Base-by-base conservation (phyloP, 2,888 invertebrate genomes). In the Lydus trimaculatus region DNA sequence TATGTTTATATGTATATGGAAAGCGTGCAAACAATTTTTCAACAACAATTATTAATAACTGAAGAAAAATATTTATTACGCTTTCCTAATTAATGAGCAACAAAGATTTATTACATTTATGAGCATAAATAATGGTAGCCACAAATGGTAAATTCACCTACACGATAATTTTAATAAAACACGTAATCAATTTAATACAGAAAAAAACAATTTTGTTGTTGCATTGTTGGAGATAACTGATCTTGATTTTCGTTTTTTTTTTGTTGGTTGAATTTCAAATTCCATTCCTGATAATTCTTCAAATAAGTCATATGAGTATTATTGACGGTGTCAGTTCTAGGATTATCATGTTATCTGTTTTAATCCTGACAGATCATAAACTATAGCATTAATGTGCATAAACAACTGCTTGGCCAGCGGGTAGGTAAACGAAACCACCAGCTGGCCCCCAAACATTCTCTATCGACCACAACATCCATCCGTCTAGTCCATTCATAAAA, bases 121-220 rank as follows among this genome's bases (percentile, higher is more conserved):
- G 73, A 70, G 70, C 77, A 75, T 80, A 80, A 81, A 81, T 81
- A 80, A 81, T 81, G 79, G 81, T 79, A 79, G 80, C 79, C 74
- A 74, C 75, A 76, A 77, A 81, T 78, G 80, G 80, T 76, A 76
- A 79, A 80, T 79, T 79, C 81, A 79, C 81, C 80, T 78, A 81
- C 81, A 78, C 78, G 31, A 15, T 72, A 64, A 66, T 78, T 74
- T 76, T 79, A 75, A 80, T 78, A 80, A 80, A 76, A 76, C 76
- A 78, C 72, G 77, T 81, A 80, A 81, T 81, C 80, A 81, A 81
- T 81, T 80, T 17, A 79, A 80, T 75, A 72, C 78, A 43, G 72
- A n/a, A 77, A n/a, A 43, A 69, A 70, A 69, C 70, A 56, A 61
- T 28, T 58, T 31, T 58, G 23, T 58, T 9, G 6, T 31, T 15